phyloP scores from a whole-genome alignment of 1,140 invertebrate genomes.

The Achroia grisella region DNA sequence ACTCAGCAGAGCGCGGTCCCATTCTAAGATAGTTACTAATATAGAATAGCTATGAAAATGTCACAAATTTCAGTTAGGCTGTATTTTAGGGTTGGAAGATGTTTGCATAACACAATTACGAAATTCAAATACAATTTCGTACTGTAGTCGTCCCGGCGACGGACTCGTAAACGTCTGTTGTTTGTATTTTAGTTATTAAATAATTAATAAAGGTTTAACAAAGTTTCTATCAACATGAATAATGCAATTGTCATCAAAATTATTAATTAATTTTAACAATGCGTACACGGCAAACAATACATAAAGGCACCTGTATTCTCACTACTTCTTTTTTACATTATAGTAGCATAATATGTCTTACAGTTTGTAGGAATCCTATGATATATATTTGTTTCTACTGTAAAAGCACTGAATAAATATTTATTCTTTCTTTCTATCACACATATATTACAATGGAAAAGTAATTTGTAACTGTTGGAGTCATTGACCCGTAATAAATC shows the following conservation, averaged over 20 bases:
- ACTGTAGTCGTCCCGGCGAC: not conserved
- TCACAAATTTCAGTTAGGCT: not conserved
- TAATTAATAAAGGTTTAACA: constrained; percentile 2
- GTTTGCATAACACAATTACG: constrained; percentile 4
- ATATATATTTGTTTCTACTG: no score
- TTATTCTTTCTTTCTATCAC: no score
- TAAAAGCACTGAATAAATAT: no score
- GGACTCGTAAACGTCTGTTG: not conserved
- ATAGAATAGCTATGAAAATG: not conserved
- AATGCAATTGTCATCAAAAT: constrained; percentile 11
- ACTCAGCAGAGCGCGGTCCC: constrained; percentile 31
- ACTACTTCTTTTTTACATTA: no score
- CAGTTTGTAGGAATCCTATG: no score
- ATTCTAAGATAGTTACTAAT: not conserved
- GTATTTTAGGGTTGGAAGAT: not conserved
- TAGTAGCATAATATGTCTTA: no score
- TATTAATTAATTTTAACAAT: constrained; percentile 25
- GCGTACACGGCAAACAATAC: no score
- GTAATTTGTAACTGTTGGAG: no score
- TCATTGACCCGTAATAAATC: no score
- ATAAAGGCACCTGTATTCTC: no score
- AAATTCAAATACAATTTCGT: not conserved
- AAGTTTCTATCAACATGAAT: constrained; percentile 5
- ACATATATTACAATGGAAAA: no score
- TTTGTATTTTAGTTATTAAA: constrained; percentile 14